Evolutionary conservation across 2,888 invertebrate genomes (phyloP), one percentile per base, ranked within the genome.

Genomic region (Phalangium opilio): DNA sequence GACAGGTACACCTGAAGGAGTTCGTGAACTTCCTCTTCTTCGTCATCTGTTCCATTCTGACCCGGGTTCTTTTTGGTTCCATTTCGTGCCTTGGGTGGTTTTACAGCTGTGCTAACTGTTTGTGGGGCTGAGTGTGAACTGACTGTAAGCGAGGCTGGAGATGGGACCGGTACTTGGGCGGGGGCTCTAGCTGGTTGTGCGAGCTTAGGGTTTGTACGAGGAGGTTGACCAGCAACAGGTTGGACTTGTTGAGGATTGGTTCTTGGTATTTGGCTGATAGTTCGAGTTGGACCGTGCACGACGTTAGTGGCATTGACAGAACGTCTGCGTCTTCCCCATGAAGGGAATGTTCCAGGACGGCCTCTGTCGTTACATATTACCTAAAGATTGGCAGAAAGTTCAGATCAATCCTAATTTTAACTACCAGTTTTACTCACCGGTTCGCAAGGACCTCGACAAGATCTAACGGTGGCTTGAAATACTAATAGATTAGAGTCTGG

Each of bases 401-500:
- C n/a, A n/a, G n/a, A n/a, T n/a, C n/a, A n/a, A n/a, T n/a, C n/a
- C n/a, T n/a, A n/a, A n/a, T n/a, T n/a, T n/a, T n/a, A n/a, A n/a
- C n/a, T n/a, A n/a, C n/a, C n/a, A n/a, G n/a, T n/a, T n/a, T n/a
- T 36, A 14, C 44, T 67, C 59, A 77, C 78, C 41, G 89, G 87
- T 63, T 86, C 85, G 61, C 89, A 90, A 7, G 86, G 85, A 43
- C 86, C 85, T 38, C 85, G 72, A 59, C 89, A 90, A 1, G 86
- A 85, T 48, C 83, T 72, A 0, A 90, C 89, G 0, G 84, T 89
- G 1, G 89, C 89, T 67, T 90, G 89, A 61, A 90, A 90, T 1
- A 89, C 85, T 57, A 90, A 68, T 72, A 87, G 87, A 66, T 89
- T 89, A 0, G 89, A 89, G 68, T 89, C 89, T 0, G 89, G 89